A percentile compares a stretch with the other conserved stretches of the same genome.
Evolutionary conservation across 2,797 vertebrate species (phyloP).

Genomic region (Pagetopsis macropterus): DNA sequence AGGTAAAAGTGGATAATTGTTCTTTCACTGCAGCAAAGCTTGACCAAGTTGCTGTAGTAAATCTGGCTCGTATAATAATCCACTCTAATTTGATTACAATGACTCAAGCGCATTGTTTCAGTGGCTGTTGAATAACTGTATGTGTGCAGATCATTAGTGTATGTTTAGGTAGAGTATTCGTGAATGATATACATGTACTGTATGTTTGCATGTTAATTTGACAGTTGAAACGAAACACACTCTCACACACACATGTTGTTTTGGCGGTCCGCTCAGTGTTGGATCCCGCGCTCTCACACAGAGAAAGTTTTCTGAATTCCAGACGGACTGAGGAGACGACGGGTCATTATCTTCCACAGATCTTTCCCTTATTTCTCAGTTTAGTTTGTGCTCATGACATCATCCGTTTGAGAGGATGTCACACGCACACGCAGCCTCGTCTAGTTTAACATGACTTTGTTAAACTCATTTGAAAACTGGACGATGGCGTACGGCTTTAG

Average conservation of each 20-base stretch:
- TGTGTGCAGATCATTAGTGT: neutral
- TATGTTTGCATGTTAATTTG: slow-evolving; percentile 1
- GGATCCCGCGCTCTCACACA: slow-evolving; percentile 53
- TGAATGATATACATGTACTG: neutral
- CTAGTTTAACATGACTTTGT: slow-evolving; percentile 18
- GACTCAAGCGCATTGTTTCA: neutral
- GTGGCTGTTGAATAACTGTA: neutral
- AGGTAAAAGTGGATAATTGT: too few species aligned
- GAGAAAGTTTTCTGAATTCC: slow-evolving; percentile 28
- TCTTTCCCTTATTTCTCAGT: slow-evolving; percentile 58
- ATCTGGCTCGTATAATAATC: neutral
- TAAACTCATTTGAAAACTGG: slow-evolving; percentile 30
- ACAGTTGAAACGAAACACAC: too few species aligned
- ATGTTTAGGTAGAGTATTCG: neutral
- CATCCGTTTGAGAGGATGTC: slow-evolving; percentile 40
- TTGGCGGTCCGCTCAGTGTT: slow-evolving; percentile 38
- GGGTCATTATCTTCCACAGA: slow-evolving; percentile 51
- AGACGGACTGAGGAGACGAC: slow-evolving; percentile 45
- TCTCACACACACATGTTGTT: neutral
- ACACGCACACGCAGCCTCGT: slow-evolving; percentile 18
- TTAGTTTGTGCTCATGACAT: slow-evolving; percentile 56
- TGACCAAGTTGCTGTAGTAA: slow-evolving; percentile 11
- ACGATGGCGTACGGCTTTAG: slow-evolving; percentile 22
- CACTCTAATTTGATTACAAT: neutral
- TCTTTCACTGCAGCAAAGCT: slow-evolving; percentile 4